Conservation (phyloP, 2,113 vertebrate genomes). For the Orcinus orca region DNA sequence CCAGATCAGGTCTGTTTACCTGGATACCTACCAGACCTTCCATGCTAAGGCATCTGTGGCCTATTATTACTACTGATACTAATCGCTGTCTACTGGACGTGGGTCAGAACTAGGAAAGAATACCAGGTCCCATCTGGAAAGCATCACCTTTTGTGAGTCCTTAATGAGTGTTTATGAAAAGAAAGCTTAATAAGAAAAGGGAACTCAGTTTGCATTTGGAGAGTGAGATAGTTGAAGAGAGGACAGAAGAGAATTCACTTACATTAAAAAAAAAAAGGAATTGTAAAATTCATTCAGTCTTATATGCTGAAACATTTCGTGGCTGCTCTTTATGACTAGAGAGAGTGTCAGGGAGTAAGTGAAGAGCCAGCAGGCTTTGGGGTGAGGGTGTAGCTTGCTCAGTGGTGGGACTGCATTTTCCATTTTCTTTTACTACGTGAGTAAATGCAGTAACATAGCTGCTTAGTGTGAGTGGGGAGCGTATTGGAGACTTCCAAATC, state of each 20-base stretch:
- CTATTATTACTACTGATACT: conserved; percentile 81
- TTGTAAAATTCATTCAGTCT: conserved; percentile 57
- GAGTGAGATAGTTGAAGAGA: conserved; percentile 74
- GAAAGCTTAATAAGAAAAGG: conserved; percentile 78
- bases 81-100: conserved; percentile 76
- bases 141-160: conserved; percentile 80
- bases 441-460: background rate
- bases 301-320: conserved; percentile 47
- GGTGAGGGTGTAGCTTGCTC: background rate
- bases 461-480: background rate
- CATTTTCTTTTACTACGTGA: background rate
- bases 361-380: background rate
- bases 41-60: conserved; percentile 44
- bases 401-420: background rate
- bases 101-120: conserved; percentile 82
- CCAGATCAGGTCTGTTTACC: conserved; percentile 19
- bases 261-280: conserved; percentile 50
- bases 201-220: conserved; percentile 81
- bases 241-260: conserved; percentile 58
- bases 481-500: conserved; percentile 22
- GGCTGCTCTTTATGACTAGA: conserved; percentile 43
- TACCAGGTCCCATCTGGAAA: conserved; percentile 77
- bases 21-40: conserved; percentile 72
- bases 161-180: conserved; percentile 82
- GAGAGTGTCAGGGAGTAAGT: background rate